Evolutionary conservation across 2,888 invertebrate genomes (phyloP).

Genomic region (Cosmia pyralina): DNA sequence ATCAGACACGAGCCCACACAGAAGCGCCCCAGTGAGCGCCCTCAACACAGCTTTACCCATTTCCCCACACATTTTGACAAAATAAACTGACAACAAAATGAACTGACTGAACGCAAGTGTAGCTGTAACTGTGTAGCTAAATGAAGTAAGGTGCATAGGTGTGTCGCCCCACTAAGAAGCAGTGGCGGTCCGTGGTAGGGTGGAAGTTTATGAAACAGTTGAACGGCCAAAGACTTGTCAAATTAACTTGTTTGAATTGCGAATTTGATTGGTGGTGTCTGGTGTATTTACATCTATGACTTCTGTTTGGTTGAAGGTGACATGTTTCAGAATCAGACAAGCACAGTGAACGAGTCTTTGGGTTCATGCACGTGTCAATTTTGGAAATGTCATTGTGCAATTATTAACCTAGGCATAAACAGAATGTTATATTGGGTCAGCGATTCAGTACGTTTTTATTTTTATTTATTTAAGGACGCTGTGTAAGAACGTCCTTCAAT

Average conservation of each 20-base stretch:
- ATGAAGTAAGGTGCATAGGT: slow-evolving; percentile 52
- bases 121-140: slow-evolving; percentile 58
- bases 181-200: slow-evolving; percentile 59
- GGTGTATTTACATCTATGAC: neutral
- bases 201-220: slow-evolving; percentile 53
- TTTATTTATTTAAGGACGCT: too few relatives aligned
- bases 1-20: slow-evolving; percentile 85
- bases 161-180: slow-evolving; percentile 66
- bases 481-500: too few relatives aligned
- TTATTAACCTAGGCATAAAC: neutral
- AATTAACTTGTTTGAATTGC: slow-evolving; percentile 43
- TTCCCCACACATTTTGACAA: slow-evolving; percentile 84
- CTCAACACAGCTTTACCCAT: slow-evolving; percentile 88
- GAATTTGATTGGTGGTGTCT: slow-evolving; percentile 17
- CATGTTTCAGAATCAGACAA: neutral
- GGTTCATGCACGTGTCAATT: neutral
- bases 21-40: slow-evolving; percentile 85
- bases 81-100: slow-evolving; percentile 43
- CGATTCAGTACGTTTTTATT: neutral
- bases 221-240: slow-evolving; percentile 48
- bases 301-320: neutral
- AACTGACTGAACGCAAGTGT: slow-evolving; percentile 55
- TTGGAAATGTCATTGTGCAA: neutral
- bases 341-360: too few relatives aligned
- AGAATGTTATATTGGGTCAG: neutral